Base-by-base conservation (phyloP, 2,113 vertebrate genomes). In the Hyla sarda region DNA sequence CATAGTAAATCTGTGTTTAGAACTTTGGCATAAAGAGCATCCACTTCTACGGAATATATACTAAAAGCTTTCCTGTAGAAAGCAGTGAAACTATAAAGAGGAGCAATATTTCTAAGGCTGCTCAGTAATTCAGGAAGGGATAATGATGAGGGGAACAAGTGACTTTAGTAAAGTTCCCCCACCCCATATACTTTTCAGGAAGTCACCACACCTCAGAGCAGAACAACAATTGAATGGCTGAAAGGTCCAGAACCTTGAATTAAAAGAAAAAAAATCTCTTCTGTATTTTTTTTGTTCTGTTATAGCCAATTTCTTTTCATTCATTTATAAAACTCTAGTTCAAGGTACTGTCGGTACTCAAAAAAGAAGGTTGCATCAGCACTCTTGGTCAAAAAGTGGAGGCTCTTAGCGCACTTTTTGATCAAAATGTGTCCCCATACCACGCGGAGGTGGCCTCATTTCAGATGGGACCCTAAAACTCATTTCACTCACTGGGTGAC, bases 61-160 rank as follows among this genome's bases (percentile, higher is more conserved):
- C 34, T 52, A 47, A n/a, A 85, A 37, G 75, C 10, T 80, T 86
- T 86, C 84, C 84, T 86, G 76, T 83, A 54, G 62, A 77, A 86
- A 80, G 60, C 34, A 80, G 82, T 56, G 77, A 1, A 0, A 52
- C 50, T 79, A 23, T 79, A 79, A 73, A 52, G 21, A 84, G 67
- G 62, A 73, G 34, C 30, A 47, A 73, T 69, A 71, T 73, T 72
- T 84, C 82, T 72, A 79, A 79, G 54, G 76, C 14, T 3, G 73
- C 14, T 48, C 4, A 83, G 58, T 56, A 73, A 79, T 79, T 83
- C 62, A 79, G 87, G 74, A 73, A 77, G 73, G 9, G 48, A 34
- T 14, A 71, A 32, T 72, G 25, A 79, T 72, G 67, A 86, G 58
- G 84, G 74, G 73, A 84, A 84, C 52, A 48, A 10, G 14, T 58